phyloP scores from a whole-genome alignment of 2,888 invertebrate species.

The Glyphotaelius pellucidus region DNA sequence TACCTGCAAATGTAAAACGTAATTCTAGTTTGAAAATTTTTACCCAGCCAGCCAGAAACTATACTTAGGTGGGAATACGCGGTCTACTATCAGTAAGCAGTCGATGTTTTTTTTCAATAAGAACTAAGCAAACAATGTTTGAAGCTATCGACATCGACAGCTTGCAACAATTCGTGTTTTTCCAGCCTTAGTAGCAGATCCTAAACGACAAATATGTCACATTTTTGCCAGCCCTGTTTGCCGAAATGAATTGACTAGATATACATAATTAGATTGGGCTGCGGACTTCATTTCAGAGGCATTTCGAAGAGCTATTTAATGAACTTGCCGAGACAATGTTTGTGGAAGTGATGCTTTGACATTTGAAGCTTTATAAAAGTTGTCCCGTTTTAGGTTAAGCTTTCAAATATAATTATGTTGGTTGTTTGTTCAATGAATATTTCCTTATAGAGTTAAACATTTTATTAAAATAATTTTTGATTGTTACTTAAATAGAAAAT shows the following conservation, averaged over 20 bases:
- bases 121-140: no score
- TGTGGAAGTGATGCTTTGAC: neutral
- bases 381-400: neutral
- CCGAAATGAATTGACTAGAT: conserved; percentile 59
- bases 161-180: conserved; percentile 2
- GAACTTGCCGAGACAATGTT: neutral
- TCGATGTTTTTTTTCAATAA: no score
- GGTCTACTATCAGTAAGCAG: no score
- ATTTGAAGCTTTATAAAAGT: neutral
- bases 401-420: neutral
- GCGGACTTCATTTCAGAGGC: conserved; percentile 47
- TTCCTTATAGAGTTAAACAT: neutral
- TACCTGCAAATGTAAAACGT: no score
- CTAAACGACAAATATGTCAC: neutral
- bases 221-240: neutral
- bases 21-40: no score
- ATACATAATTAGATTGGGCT: conserved; percentile 63
- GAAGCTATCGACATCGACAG: no score
- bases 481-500: neutral
- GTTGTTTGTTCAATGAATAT: neutral
- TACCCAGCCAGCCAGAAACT: no score
- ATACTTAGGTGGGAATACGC: no score
- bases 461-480: neutral
- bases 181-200: neutral
- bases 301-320: conserved; percentile 37